Base-by-base conservation (phyloP, 92 coral and sea anemone genomes). In the Paramuricea clavata region DNA sequence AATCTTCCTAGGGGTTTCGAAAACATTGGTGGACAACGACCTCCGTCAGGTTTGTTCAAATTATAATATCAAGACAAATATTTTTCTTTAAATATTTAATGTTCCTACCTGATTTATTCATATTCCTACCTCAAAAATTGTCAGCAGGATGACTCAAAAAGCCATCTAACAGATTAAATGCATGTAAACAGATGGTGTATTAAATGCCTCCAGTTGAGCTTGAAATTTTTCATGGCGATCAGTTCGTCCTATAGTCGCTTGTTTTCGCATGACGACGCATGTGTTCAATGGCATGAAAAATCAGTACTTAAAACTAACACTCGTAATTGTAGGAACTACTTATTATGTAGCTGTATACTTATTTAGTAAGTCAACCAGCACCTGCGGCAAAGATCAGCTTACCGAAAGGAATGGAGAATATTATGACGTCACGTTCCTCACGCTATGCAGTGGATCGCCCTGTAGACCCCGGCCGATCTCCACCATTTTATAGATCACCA, bases 341-440 rank as follows among this genome's bases (percentile, higher is more conserved):
- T 30, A 30, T 1, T 10, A 25, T 17, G 6, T 68, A 15, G 52
- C 27, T 70, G 23, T 70, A 19, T 70, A 21, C 5, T 4, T 70
- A 19, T 70, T 10, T 27, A 76, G 82, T 52, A 79, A 79, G 59
- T 61, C 52, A 59, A 79, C 84, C 72, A 6, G 22, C 16, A 26
- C 39, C 73, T 17, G 67, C 73, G 0, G 49, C 84, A 2, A 79
- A 60, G 21, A 27, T 79, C 84, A 79, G 7, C 50, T 36, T 61
- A 15, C 84, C 57, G 12, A 79, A 79, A 79, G 84, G 84, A 61
- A 59, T 79, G 72, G 84, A 79, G 23, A 79, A 79, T 25, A 60
- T 79, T 21, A 33, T 79, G 56, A 59, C 73, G 19, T 57, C 73
- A n/a, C 71, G 33, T 8, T 73, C 52, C 71, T 61, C 84, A 6